Evolutionary conservation across 2,888 invertebrate species (phyloP), one percentile per base, ranked within the genome.

Genomic region (Tyria jacobaeae): DNA sequence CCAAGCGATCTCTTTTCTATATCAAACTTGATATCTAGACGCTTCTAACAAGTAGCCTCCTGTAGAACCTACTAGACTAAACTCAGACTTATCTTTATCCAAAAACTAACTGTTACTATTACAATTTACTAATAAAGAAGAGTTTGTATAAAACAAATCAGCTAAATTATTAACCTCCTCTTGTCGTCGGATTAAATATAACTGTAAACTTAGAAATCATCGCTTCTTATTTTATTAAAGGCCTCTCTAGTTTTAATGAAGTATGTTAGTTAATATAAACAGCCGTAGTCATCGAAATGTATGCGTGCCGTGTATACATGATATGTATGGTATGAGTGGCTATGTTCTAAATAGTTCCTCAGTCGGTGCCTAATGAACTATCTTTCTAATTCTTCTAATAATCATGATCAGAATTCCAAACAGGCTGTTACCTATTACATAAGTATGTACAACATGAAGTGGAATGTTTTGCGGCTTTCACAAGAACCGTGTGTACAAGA

Each of bases 371-470:
- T 77, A 71, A 77, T 75, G 75, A 77, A 71, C 65, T 75, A 66
- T 66, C 52, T 57, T 31, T 70, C 64, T 75, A 71, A 75, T 77
- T 77, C 75, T 44, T 77, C 78, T 77, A 75, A 75, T 71, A 75
- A 75, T 56, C 51, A 66, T 68, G 78, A 75, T 68, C 58, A 68
- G 75, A 75, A 75, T 75, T 54, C 17, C 62, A 75, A 75, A 77
- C 67, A 75, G 57, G 31, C 47, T 50, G 39, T 57, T 57, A 49
- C 62, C 44, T 56, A 24, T 62, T 57, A 54, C 57, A 54, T 62
- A 47, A 68, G 60, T 61, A 63, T 37, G 54, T 61, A 51, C 55
- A 41, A 64, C 62, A 57, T 58, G 56, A 39, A 24, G n/a, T 39
- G 72, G 75, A 78, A 78, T 78, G 73, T 52, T 39, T n/a, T 14